These are phyloP conservation scores for Hipposideros larvatus DNA, from an alignment of 2,797 vertebrate species.

Conservation along the genomic window DNA sequence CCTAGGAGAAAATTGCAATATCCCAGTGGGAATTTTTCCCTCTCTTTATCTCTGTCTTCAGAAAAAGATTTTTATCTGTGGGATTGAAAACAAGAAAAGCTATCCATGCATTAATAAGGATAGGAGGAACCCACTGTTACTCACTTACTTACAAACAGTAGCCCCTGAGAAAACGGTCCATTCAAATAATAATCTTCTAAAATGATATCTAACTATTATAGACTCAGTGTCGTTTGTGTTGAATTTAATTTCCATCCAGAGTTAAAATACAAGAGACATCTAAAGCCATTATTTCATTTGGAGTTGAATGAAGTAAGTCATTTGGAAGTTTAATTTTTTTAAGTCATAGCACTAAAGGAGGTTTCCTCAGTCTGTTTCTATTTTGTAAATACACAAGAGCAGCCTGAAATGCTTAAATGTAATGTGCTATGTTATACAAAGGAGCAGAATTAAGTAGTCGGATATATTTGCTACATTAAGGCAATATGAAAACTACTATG, in stretches of 20 bases:
- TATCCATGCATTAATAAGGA: constrained; percentile 46
- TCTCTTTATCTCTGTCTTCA: neutral
- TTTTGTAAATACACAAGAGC: constrained; percentile 66
- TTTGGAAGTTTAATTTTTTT: constrained; percentile 79
- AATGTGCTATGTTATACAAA: constrained; percentile 69
- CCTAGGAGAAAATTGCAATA: constrained; percentile 27
- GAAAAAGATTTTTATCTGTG: constrained; percentile 42
- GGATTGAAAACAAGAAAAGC: constrained; percentile 55
- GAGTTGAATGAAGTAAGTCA: constrained; percentile 76
- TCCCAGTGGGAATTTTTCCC: neutral
- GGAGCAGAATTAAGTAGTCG: constrained; percentile 74
- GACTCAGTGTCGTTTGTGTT: constrained; percentile 58
- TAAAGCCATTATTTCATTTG: constrained; percentile 82
- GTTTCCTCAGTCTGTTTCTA: constrained; percentile 49
- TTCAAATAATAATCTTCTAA: constrained; percentile 79
- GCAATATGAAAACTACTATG: constrained; percentile 76
- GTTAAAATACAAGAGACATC: constrained; percentile 76
- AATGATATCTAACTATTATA: constrained; percentile 81
- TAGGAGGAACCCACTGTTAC: constrained; percentile 10
- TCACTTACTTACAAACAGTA: constrained; percentile 71
- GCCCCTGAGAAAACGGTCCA: constrained; percentile 77
- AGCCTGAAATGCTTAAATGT: constrained; percentile 51
- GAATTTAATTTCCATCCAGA: constrained; percentile 82
- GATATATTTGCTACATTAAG: constrained; percentile 80
- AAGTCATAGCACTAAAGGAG: constrained; percentile 73